These are phyloP conservation scores for Rostratula benghalensis DNA, from an alignment of 2,113 vertebrate species.

Conservation along the genomic window DNA sequence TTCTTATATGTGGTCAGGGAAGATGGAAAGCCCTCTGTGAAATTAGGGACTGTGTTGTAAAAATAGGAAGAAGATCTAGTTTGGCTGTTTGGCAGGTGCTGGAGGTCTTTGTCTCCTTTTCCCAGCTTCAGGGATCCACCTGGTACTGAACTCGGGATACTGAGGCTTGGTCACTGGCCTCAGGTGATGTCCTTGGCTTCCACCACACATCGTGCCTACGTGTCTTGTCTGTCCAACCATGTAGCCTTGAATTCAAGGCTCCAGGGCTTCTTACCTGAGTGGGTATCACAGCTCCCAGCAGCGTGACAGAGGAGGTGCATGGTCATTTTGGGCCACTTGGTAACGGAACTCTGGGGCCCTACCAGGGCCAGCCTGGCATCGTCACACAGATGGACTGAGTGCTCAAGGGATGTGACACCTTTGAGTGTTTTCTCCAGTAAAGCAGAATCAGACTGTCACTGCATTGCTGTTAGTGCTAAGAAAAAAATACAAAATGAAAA, in stretches of 20 bases:
- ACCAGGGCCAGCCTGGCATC: background rate
- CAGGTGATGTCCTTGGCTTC: background rate
- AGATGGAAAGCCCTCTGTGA: background rate
- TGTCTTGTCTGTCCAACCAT: background rate
- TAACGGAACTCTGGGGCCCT: background rate
- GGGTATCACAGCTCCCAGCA: background rate
- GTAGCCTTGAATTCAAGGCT: background rate
- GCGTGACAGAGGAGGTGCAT: background rate
- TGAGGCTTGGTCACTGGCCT: background rate
- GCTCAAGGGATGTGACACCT: background rate
- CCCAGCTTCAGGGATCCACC: background rate
- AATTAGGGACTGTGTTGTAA: background rate
- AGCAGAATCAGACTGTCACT: conserved; percentile 17
- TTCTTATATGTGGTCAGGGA: background rate
- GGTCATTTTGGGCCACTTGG: background rate
- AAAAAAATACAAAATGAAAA: background rate
- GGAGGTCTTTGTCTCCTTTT: background rate
- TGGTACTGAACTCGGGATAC: background rate
- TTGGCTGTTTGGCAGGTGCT: background rate
- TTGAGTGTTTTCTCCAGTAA: background rate
- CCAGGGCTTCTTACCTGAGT: background rate
- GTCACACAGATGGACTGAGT: accelerated
- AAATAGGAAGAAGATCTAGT: background rate
- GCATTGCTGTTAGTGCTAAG: background rate
- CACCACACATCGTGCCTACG: background rate